Percentiles rank a stretch among this genome's conserved stretches.
These are phyloP conservation scores for Gavia stellata DNA, from an alignment of 2,113 vertebrate species.

Conservation along the genomic window DNA sequence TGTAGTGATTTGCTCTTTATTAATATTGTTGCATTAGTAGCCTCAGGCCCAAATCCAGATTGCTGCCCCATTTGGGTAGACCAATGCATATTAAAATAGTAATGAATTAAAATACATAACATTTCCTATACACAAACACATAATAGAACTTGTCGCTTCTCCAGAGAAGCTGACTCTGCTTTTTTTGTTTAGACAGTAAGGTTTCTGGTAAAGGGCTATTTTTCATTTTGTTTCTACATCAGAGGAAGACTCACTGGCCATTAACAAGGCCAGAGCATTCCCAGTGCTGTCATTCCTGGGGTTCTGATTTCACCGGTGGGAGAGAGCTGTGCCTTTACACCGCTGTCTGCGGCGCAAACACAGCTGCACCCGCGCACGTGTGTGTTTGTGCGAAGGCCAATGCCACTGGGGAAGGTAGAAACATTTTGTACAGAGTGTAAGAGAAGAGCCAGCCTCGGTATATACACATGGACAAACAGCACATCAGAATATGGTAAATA, in stretches of 20 bases:
- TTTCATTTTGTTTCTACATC: not conserved
- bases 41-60: not conserved
- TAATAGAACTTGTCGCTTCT: not conserved
- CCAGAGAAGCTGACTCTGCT: not conserved
- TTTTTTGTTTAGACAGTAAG: not conserved
- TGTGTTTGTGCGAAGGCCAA: accelerated
- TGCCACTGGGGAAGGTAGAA: not conserved
- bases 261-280: not conserved
- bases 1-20: not conserved
- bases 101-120: not conserved
- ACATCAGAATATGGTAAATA: not conserved
- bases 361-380: accelerated
- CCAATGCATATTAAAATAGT: not conserved
- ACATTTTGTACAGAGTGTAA: not conserved
- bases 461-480: not conserved
- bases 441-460: not conserved
- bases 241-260: not conserved
- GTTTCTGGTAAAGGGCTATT: not conserved
- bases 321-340: not conserved
- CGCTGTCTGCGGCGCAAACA: accelerated
- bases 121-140: not conserved
- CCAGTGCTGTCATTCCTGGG: not conserved
- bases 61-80: not conserved
- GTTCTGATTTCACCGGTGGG: not conserved
- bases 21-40: not conserved